A percentile compares a stretch with the other conserved stretches of the same genome.
Evolutionary conservation across 2,888 invertebrate genomes (phyloP).

Genomic region (Coecobrya sp.): DNA sequence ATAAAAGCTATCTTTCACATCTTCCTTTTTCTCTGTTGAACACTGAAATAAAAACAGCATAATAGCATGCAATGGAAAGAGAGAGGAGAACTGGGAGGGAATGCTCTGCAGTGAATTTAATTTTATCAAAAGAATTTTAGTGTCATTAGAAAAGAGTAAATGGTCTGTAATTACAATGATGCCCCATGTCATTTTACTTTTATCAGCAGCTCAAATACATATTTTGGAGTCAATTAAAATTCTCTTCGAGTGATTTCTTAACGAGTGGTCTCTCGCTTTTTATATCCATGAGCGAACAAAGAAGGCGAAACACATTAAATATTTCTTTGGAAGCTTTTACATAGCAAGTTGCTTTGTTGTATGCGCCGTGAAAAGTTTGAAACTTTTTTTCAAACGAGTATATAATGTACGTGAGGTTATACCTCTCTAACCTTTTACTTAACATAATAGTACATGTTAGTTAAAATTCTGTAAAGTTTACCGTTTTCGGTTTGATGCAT

Average conservation of each 20-base stretch:
- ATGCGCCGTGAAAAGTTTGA: not conserved
- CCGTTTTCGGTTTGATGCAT: too few species aligned
- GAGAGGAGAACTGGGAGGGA: too few species aligned
- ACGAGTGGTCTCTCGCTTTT: conserved; percentile 19
- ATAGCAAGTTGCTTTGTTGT: not conserved
- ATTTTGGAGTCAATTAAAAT: conserved; percentile 62
- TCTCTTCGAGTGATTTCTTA: conserved; percentile 36
- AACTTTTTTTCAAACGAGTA: not conserved
- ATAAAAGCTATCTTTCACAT: conserved; percentile 7
- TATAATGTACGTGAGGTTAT: not conserved
- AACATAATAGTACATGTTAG: too few species aligned
- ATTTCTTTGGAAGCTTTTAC: not conserved
- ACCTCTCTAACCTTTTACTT: too few species aligned
- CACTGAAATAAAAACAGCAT: not conserved
- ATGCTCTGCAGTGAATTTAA: not conserved
- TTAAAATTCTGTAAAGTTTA: too few species aligned
- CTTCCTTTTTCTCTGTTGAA: not conserved
- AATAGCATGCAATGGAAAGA: not conserved
- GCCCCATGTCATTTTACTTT: conserved; percentile 12
- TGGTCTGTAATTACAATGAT: conserved; percentile 8
- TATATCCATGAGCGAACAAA: not conserved
- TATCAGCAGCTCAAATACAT: conserved; percentile 3
- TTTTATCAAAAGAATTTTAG: conserved; percentile 33
- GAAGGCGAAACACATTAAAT: not conserved
- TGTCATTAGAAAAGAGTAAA: conserved; percentile 30